Base-by-base conservation (phyloP, 2,113 vertebrate genomes). In the Rissa tridactyla region DNA sequence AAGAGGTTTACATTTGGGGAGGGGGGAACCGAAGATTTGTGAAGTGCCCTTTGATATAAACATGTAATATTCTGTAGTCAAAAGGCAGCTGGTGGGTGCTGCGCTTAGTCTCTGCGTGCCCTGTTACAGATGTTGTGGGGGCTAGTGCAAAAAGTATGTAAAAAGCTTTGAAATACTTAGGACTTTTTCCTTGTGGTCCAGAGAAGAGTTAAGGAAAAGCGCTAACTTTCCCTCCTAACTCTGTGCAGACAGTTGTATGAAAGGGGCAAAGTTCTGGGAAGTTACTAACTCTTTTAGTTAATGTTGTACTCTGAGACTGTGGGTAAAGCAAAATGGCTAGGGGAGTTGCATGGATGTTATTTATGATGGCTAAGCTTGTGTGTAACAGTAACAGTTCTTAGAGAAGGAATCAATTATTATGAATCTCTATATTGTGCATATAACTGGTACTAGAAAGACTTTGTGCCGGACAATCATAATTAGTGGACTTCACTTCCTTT, bases 1-100 rank as follows among this genome's bases (percentile, higher is more conserved):
- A 98, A 97, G 97, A 82, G 15, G 20, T 54, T 90, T 81, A 23
- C 18, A 5, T 57, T 65, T 78, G 23, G 6, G 17, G 5, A 42
- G 13, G 9, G 30, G 8, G 5, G 11, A 34, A 29, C 34, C 15
- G 22, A 77, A 65, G 49, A 57, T 47, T 46, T 76, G 72, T 70
- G 57, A 81, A 80, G 27, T 51, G 34, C 11, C 12, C 13, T 81
- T 75, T 0, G 15, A 40, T 68, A 52, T 9, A 54, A 82, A 34
- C 26, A 3, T 6, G 6, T 3, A 57, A 16, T 61, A 42, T 29
- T 86, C 13, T 75, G 38, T 61, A 49, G 65, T 57, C 47, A 73
- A n/a, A 44, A 49, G 10, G 49, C 55, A 94, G 61, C 36, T 76
- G 47, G n/a, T 44, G 65, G 25, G 58, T 58, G 71, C 79, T 51